phyloP scores from a whole-genome alignment of 2,797 vertebrate genomes.

The Propithecus deckenii region DNA sequence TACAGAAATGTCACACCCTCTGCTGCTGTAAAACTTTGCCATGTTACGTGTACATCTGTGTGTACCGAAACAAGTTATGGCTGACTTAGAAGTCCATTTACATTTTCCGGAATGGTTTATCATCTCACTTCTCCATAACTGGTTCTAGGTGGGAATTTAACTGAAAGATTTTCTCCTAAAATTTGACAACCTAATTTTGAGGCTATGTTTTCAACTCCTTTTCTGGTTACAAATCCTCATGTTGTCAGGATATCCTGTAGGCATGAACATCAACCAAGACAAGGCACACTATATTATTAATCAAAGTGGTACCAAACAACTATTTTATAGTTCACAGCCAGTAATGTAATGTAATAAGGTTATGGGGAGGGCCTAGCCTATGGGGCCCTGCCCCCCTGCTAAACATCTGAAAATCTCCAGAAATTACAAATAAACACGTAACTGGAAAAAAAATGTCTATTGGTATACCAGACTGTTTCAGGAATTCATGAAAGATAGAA shows the following conservation, averaged over 20 bases:
- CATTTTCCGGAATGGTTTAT: neutral
- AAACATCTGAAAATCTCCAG: neutral
- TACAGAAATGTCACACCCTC: constrained; percentile 73
- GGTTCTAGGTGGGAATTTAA: neutral
- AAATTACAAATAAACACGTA: neutral
- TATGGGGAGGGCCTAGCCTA: accelerated
- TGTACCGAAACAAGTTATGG: constrained; percentile 32
- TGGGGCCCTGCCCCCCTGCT: neutral
- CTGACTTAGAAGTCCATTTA: constrained; percentile 52
- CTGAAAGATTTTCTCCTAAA: neutral
- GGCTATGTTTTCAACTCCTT: neutral
- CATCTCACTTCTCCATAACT: neutral
- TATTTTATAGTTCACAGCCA: neutral
- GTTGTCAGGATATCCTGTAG: neutral
- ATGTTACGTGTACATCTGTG: constrained; percentile 66
- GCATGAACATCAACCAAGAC: neutral
- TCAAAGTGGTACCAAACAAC: neutral
- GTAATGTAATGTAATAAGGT: accelerated
- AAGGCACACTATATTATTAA: neutral
- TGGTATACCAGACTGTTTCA: neutral
- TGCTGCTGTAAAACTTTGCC: constrained; percentile 72
- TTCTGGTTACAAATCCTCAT: neutral
- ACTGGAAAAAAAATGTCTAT: neutral
- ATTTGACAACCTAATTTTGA: neutral
- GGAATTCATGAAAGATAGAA: neutral